Percentiles rank a stretch among this genome's conserved stretches.
Conservation (phyloP, 2,797 vertebrate species). For the Triplophysa bombifrons region DNA sequence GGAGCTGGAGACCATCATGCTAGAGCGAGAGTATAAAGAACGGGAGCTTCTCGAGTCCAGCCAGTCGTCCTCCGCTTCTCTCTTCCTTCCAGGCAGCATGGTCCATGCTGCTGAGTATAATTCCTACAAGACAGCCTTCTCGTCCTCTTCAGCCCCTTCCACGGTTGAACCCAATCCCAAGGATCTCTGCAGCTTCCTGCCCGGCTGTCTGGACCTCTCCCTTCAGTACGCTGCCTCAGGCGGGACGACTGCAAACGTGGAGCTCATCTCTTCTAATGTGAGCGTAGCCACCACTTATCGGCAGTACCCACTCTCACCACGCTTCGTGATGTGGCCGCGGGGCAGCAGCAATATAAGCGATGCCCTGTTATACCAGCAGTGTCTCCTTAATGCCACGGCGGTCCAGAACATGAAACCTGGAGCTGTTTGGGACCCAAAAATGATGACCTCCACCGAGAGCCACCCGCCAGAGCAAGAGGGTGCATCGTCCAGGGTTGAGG, state of each 20-base stretch:
- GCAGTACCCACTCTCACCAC: constrained; percentile 87
- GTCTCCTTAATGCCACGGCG: constrained; percentile 87
- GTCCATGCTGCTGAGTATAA: constrained; percentile 87
- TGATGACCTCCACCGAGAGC: constrained; percentile 76
- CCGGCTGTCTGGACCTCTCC: constrained; percentile 87
- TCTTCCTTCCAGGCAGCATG: constrained; percentile 84
- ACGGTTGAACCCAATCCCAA: constrained; percentile 79
- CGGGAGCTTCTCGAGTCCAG: constrained; percentile 90
- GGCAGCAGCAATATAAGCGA: constrained; percentile 83
- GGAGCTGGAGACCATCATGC: constrained; percentile 97
- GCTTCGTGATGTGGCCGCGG: constrained; percentile 93
- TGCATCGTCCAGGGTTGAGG: constrained; percentile 78
- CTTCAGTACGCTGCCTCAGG: constrained; percentile 84
- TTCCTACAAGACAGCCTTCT: constrained; percentile 87
- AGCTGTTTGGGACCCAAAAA: constrained; percentile 85
- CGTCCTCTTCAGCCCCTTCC: constrained; percentile 55
- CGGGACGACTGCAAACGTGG: constrained; percentile 83
- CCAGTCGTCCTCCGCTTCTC: constrained; percentile 78
- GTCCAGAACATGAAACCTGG: constrained; percentile 90
- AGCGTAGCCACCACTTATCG: constrained; percentile 94
- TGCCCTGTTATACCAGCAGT: constrained; percentile 93
- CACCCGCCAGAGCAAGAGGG: constrained; percentile 75
- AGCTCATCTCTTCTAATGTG: constrained; percentile 95
- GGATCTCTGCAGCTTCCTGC: constrained; percentile 86
- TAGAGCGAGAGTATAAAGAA: constrained; percentile 97